A percentile compares a stretch with the other conserved stretches of the same genome.
Conservation (phyloP, 2,888 invertebrate species). For the Dryobota labecula region DNA sequence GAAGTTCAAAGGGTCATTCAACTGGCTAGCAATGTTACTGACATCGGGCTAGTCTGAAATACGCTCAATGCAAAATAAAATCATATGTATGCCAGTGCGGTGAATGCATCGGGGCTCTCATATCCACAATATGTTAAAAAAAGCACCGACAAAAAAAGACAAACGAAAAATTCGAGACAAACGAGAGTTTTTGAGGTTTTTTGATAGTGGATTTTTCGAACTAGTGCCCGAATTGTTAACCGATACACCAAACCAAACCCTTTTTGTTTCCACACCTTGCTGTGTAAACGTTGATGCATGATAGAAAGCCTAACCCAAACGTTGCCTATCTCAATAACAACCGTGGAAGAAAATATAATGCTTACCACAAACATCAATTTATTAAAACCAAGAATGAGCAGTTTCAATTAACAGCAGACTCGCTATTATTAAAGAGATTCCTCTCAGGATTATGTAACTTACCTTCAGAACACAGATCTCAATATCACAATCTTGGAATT, state of each 20-base stretch:
- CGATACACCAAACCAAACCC: slow-evolving; percentile 29
- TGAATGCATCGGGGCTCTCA: slow-evolving; percentile 31
- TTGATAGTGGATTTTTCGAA: slow-evolving; percentile 43
- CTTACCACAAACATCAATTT: slow-evolving; percentile 10
- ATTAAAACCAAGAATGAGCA: slow-evolving; percentile 9
- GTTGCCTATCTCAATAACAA: background rate
- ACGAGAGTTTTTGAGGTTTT: slow-evolving; percentile 39
- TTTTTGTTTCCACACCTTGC: slow-evolving; percentile 29
- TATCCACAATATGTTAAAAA: slow-evolving; percentile 60
- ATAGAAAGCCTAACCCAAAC: slow-evolving; percentile 2
- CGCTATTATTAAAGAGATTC: slow-evolving; percentile 23
- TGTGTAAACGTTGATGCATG: slow-evolving; percentile 25
- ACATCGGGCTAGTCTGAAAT: slow-evolving; percentile 2
- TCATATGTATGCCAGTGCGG: slow-evolving; percentile 26
- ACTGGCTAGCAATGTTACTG: slow-evolving; percentile 24
- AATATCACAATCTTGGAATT: slow-evolving; percentile 39
- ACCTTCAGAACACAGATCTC: slow-evolving; percentile 28
- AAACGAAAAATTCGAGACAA: slow-evolving; percentile 25
- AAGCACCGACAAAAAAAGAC: slow-evolving; percentile 41
- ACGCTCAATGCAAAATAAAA: slow-evolving; percentile 28
- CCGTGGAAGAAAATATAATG: background rate
- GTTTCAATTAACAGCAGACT: slow-evolving; percentile 27
- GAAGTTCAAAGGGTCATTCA: slow-evolving; percentile 17
- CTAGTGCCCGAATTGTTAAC: slow-evolving; percentile 43
- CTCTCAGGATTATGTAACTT: slow-evolving; percentile 32